A percentile compares a stretch with the other conserved stretches of the same genome.
Evolutionary conservation across 2,797 vertebrate species (phyloP).

Genomic region (Chloroceryle inda): DNA sequence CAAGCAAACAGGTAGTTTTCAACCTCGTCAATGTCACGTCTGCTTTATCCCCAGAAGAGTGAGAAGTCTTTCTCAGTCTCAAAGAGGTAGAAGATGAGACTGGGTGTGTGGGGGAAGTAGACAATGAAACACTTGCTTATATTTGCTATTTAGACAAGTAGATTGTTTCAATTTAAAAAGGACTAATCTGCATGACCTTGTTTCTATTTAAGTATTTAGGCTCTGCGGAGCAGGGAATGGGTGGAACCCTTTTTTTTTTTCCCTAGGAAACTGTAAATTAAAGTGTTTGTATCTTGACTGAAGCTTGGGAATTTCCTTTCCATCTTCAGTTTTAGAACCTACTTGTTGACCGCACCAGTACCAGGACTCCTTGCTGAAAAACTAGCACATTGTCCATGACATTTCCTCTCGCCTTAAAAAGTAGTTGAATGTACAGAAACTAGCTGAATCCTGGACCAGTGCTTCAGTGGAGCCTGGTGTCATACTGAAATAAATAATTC

Average conservation of each 20-base stretch:
- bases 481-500: background rate
- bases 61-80: background rate
- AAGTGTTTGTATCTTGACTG: background rate
- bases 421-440: background rate
- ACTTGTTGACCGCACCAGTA: background rate
- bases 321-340: background rate
- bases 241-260: background rate
- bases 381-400: background rate
- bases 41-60: background rate
- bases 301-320: background rate
- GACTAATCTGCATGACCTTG: background rate
- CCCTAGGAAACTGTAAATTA: background rate
- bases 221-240: background rate
- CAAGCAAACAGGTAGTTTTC: background rate
- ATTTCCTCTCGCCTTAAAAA: background rate
- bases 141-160: background rate
- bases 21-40: background rate
- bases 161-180: background rate
- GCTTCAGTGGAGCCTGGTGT: background rate
- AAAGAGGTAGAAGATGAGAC: background rate
- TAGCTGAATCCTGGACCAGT: background rate
- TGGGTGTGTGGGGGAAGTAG: background rate
- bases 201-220: background rate
- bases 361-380: background rate
- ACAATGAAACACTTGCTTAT: background rate